Evolutionary conservation across 2,113 vertebrate genomes (phyloP), one percentile per base, ranked within the genome.

Genomic region (Gallinago media): DNA sequence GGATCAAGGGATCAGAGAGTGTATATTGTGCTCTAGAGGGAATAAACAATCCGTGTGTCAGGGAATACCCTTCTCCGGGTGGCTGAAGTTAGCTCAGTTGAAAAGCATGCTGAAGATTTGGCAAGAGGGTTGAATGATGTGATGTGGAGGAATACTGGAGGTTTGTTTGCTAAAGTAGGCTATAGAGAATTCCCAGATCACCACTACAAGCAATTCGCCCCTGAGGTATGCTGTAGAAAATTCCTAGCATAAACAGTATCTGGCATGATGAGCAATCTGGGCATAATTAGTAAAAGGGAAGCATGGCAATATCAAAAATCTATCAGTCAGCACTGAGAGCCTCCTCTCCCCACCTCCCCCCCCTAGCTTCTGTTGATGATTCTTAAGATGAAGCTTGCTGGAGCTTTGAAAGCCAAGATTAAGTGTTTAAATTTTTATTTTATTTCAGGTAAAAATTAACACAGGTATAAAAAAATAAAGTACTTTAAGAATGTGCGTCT

Each of bases 181-280:
- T 92, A 22, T 38, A 89, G 75, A 95, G 89, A 96, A 95, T 95
- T 97, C 86, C 93, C 80, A 75, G 16, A 76, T 96, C 50, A 93
- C 93, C 54, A 82, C 73, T 96, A 89, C 52, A 96, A 63, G 88
- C 61, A 96, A 82, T 97, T 81, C 97, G 72, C 82, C 96, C 96
- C 92, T 91, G 92, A 97, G 95, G 95, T 96, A 88, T 82, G 71
- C 84, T 92, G 92, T 52, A 94, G 93, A 97, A 97, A 95, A 96
- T 96, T 94, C 94, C 83, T 95, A 90, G n/a, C 89, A 89, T 81
- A 96, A 96, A 96, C 85, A 95, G 68, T 93, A n/a, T 94, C 85
- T 95, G 68, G 77, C 92, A 79, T 91, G 96, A 96, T 96, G 95
- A 97, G 96, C 95, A 96, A 76, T 94, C 63, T 97, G 92, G 96